Evolutionary conservation across 92 coral and sea anemone species (phyloP), one percentile per base, ranked within the genome.

Genomic region (Parazoanthus atlanticus): DNA sequence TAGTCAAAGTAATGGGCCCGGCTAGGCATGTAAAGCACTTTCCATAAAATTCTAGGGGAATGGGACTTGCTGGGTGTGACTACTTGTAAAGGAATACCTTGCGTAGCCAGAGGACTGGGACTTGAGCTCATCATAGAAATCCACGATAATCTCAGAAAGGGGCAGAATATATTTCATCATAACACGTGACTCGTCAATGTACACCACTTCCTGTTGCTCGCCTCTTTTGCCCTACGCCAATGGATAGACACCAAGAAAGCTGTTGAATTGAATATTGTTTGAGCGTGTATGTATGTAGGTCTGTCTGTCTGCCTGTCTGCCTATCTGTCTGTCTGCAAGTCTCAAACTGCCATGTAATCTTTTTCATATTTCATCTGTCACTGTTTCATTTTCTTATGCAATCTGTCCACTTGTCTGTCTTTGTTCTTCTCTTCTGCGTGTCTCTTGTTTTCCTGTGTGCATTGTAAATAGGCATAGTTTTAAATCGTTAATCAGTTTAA

Each of bases 41-140:
- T 52, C 5, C 9, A 43, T 15, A 13, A 56, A 56, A 56, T 13
- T 56, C 3, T 56, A 15, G 23, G 9, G n/a, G 0, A 8, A 8
- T 61, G 15, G 23, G 4, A 16, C 65, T 15, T 21, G 65, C 65
- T 56, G 25, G 26, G 69, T 61, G 26, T 0, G n/a, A 23, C 26
- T 21, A 61, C 0, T 61, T 61, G 28, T 61, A 61, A 12, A 28
- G 13, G 31, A 82, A 34, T 73, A 96, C 99, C 99, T 96, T 80
- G 99, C 99, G 81, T 96, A 96, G 54, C 99, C 99, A 47, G 99
- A 96, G 7, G 99, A 95, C 33, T 91, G 89, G 28, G 98, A 92
- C 89, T 96, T 96, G 43, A 96, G 93, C 76, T 95, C 95, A 83
- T 96, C 99, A 76, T 95, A 96, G 92, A 96, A 96, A 80, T 96